Base-by-base conservation (phyloP, 1,140 invertebrate genomes). In the Eciton burchellii region DNA sequence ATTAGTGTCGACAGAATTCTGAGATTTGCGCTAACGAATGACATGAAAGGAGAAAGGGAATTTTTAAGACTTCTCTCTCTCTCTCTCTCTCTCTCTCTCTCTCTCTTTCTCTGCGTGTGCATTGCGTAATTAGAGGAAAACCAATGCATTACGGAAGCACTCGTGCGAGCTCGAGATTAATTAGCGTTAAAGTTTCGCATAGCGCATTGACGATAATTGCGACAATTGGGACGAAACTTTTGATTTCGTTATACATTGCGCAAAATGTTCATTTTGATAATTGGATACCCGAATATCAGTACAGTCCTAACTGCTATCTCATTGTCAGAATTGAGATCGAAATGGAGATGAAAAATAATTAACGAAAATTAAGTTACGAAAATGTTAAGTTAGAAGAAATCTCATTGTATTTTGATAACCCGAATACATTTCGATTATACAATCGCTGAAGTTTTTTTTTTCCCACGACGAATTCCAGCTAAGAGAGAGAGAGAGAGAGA, bases 1-100 rank as follows among this genome's bases (percentile, higher is more conserved):
- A 85, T 90, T 82, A 88, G 70, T 86, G 79, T 54, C 60, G 63
- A 21, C 79, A 70, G 79, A 66, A 73, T 66, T 29, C 41, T 68
- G 21, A 0, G 41, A 73, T 29, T n/a, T 59, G 16, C 26, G 5
- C 6, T 47, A 45, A 73, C 24, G 21, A 14, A 3, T 73, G 21
- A 26, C 14, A 68, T 54, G 24, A 59, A 66, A 62, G 19, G 26
- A 26, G 16, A 65, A 62, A 59, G 54, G 41, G 47, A 57, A 9
- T 35, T 81, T 6, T 16, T 70, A 60, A 24, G 57, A 19, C 12
- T 57, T 73, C 62, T 24, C 16, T n/a, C n/a, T n/a, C n/a, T n/a
- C n/a, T n/a, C n/a, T n/a, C n/a, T n/a, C n/a, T n/a, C n/a, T n/a
- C n/a, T n/a, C n/a, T n/a, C n/a, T n/a, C n/a, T n/a, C n/a, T n/a